Conservation (phyloP, 1,140 invertebrate genomes). For the Cephus cinctus region DNA sequence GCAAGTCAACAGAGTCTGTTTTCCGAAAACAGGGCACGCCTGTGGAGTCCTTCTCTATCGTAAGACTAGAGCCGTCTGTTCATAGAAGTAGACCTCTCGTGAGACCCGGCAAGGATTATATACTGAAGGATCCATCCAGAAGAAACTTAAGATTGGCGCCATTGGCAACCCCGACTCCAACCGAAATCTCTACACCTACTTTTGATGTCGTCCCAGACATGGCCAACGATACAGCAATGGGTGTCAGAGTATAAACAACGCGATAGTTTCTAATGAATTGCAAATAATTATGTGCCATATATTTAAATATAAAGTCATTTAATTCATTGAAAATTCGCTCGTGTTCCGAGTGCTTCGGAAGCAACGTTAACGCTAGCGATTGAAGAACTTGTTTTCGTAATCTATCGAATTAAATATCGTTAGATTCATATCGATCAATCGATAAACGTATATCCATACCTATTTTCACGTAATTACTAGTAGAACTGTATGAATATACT, state of each 20-base stretch:
- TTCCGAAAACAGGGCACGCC: constrained; percentile 15
- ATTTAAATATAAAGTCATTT: too few species aligned
- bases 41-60: constrained; percentile 25
- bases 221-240: constrained; percentile 35
- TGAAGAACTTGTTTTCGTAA: too few species aligned
- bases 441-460: too few species aligned
- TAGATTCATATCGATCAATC: too few species aligned
- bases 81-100: constrained; percentile 30
- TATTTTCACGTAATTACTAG: too few species aligned
- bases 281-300: not conserved
- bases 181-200: constrained; percentile 44
- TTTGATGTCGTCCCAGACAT: constrained; percentile 44
- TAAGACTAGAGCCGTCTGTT: constrained; percentile 28
- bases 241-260: constrained; percentile 36
- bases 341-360: too few species aligned
- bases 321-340: too few species aligned
- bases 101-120: constrained; percentile 20
- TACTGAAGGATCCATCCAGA: constrained; percentile 25
- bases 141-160: constrained; percentile 30
- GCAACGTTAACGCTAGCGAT: too few species aligned
- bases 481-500: too few species aligned
- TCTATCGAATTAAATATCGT: too few species aligned
- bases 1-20: constrained; percentile 41
- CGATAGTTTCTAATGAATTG: not conserved
- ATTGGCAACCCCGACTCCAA: constrained; percentile 39